phyloP scores from a whole-genome alignment of 2,888 invertebrate genomes.

The Cryptocheilus praepositus region DNA sequence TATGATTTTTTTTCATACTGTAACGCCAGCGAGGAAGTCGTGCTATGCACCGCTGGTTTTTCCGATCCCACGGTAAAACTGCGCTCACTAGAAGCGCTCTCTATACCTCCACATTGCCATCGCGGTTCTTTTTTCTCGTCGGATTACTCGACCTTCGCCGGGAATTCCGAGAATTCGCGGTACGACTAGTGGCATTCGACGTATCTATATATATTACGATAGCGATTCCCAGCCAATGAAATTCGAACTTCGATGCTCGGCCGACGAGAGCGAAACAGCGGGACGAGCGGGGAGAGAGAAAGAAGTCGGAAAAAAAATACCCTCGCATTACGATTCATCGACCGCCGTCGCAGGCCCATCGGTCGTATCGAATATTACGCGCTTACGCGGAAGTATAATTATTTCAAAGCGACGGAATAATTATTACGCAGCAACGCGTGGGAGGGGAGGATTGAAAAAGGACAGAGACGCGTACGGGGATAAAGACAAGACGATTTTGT shows the following conservation, averaged over 20 bases:
- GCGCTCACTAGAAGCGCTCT: too few relatives aligned
- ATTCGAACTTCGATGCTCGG: constrained; percentile 33
- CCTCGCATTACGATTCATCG: constrained; percentile 23
- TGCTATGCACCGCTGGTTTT: too few relatives aligned
- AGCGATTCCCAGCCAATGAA: constrained; percentile 46
- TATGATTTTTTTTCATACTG: background rate
- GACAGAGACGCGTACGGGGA: too few relatives aligned
- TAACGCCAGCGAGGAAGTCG: too few relatives aligned
- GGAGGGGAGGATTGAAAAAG: too few relatives aligned
- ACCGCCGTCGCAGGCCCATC: constrained; percentile 6
- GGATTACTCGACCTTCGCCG: constrained; percentile 25
- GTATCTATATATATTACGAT: constrained; percentile 33
- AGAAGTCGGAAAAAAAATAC: background rate
- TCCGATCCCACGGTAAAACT: too few relatives aligned
- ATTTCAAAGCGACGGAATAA: constrained; percentile 52
- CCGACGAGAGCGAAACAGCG: constrained; percentile 23
- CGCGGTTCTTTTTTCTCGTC: background rate
- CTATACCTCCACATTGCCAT: too few relatives aligned
- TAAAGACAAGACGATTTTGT: too few relatives aligned
- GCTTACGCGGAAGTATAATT: constrained; percentile 41
- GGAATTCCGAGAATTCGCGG: constrained; percentile 44
- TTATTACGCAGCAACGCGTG: constrained; percentile 29
- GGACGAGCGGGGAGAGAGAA: background rate
- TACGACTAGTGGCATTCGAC: constrained; percentile 42
- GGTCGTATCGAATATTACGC: constrained; percentile 31